Percentiles rank a stretch among this genome's conserved stretches.
Conservation (phyloP, 2,797 vertebrate genomes). For the Pseudopleuronectes americanus region DNA sequence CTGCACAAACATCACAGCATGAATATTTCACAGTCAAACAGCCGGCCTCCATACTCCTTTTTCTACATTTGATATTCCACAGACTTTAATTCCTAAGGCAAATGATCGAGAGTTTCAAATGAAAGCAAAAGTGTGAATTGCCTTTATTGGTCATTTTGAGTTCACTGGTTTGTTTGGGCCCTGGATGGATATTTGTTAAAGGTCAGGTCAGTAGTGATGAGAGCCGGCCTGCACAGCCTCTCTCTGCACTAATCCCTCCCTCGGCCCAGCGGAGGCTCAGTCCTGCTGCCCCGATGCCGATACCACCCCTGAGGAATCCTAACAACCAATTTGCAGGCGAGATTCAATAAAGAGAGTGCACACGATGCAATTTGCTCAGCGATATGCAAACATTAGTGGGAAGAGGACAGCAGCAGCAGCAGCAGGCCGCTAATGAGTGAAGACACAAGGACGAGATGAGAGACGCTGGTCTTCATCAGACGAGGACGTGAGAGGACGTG, state of each 20-base stretch:
- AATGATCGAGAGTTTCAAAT: too few relatives aligned
- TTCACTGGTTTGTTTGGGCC: background rate
- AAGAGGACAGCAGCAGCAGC: constrained; percentile 26
- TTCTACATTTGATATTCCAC: too few relatives aligned
- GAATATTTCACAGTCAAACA: constrained; percentile 60
- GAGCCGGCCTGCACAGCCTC: constrained; percentile 1
- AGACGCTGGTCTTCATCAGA: background rate
- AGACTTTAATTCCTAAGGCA: too few relatives aligned
- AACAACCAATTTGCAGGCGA: constrained; percentile 62
- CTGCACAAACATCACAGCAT: constrained; percentile 58
- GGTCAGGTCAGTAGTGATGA: constrained; percentile 13
- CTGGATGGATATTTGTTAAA: constrained; percentile 9
- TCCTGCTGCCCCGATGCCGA: constrained; percentile 27
- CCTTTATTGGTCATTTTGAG: background rate
- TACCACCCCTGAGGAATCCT: constrained; percentile 57
- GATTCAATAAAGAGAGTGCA: constrained; percentile 67
- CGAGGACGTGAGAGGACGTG: constrained; percentile 4
- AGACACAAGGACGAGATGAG: constrained; percentile 45
- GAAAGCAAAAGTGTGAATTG: too few relatives aligned
- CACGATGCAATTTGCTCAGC: constrained; percentile 51
- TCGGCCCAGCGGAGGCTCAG: background rate
- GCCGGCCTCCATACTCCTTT: background rate
- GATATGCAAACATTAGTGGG: constrained; percentile 55
- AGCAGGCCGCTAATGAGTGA: constrained; percentile 35
- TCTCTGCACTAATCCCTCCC: constrained; percentile 35